Percentiles rank a stretch among this genome's conserved stretches.
phyloP scores from a whole-genome alignment of 2,113 vertebrate species.

The Progne subis region DNA sequence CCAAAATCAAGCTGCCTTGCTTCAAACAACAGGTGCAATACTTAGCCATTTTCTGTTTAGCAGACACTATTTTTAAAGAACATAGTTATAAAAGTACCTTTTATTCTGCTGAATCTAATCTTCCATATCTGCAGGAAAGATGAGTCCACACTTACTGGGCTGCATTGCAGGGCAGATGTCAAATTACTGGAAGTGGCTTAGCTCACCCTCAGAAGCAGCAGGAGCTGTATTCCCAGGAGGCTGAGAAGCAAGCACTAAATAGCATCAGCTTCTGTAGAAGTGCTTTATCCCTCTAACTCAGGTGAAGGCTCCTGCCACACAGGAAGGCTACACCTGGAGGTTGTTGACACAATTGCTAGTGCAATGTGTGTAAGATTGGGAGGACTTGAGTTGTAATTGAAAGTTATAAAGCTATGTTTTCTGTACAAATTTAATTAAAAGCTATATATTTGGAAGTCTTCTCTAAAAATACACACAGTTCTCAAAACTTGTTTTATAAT shows the following conservation, averaged over 20 bases:
- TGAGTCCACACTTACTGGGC: neutral
- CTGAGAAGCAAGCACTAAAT: neutral
- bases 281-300: neutral
- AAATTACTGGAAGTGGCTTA: neutral
- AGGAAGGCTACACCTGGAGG: neutral
- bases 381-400: neutral
- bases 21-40: neutral
- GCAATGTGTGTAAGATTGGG: neutral
- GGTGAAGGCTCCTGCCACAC: neutral
- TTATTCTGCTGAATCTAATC: neutral
- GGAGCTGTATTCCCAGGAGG: accelerated
- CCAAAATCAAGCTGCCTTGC: neutral
- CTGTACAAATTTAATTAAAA: neutral
- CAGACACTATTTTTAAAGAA: neutral
- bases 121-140: neutral
- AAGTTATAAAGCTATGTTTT: neutral
- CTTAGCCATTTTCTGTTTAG: neutral
- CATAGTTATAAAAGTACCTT: neutral
- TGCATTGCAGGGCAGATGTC: neutral
- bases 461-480: neutral
- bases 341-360: neutral
- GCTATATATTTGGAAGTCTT: neutral
- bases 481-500: neutral
- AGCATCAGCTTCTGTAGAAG: neutral
- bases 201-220: neutral